Base-by-base conservation (phyloP, 2,797 vertebrate species). In the Arctocebus calabarensis region DNA sequence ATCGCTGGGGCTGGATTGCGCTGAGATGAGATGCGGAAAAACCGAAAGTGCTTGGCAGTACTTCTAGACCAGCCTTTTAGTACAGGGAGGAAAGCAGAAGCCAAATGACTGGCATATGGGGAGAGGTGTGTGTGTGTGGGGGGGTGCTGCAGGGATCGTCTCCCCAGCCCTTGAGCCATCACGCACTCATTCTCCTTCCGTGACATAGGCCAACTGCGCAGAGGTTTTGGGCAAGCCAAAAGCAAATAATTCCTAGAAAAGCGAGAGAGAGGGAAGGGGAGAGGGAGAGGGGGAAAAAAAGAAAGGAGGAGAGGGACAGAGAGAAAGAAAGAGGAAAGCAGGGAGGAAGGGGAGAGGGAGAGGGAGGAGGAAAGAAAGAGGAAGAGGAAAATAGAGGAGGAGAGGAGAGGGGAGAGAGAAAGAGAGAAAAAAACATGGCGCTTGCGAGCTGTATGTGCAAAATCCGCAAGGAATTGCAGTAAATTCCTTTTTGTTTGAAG, bases 401-500 rank as follows among this genome's bases (percentile, higher is more conserved):
- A 27, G 62, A n/a, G 29, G 62, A 59, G 66, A 13, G 37, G 37
- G 43, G 25, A 40, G 61, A 48, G 34, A 79, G 70, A 37, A 75
- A 55, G 22, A 34, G 71, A 59, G 62, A 93, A 96, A 98, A 95
- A 98, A 98, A 99, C 98, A 99, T 98, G 98, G 98, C 98, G 98
- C 98, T 98, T 98, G 98, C 98, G 97, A 98, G 98, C 98, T 99
- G 99, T 99, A 99, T 99, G 99, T 99, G 98, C 98, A 99, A 98
- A 95, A 99, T 98, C 98, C 98, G 98, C 98, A 98, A 99, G 99
- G 99, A 99, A 99, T 99, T 99, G 99, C 99, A 99, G 99, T 99
- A 99, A 99, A 99, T 99, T 99, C 99, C 99, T 99, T 99, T 99
- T 99, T 99, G 99, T 99, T 99, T 99, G 99, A 99, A 99, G 99